A percentile compares a stretch with the other conserved stretches of the same genome.
Evolutionary conservation across 2,113 vertebrate species (phyloP).

Genomic region (Pseudonaja textilis): DNA sequence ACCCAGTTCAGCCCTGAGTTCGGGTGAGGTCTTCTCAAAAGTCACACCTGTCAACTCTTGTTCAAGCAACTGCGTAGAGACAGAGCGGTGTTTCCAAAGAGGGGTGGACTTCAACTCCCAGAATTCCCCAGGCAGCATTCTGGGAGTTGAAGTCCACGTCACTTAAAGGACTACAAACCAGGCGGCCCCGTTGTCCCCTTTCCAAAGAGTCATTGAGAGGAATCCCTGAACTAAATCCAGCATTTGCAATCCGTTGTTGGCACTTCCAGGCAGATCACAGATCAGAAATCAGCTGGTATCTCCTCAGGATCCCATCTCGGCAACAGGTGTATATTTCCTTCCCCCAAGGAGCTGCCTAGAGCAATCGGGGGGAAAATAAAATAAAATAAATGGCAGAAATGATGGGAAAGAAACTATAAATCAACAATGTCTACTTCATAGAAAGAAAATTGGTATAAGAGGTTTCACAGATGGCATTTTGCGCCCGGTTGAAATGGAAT

Average conservation of each 20-base stretch:
- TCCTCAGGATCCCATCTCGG: slow-evolving; percentile 72
- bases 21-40: background rate
- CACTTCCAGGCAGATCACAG: slow-evolving; percentile 44
- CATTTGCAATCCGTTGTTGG: background rate
- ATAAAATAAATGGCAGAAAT: too few species aligned
- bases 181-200: background rate
- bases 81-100: too few species aligned
- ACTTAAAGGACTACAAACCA: background rate
- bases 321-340: slow-evolving; percentile 76
- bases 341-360: slow-evolving; percentile 72
- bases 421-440: too few species aligned
- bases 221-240: background rate
- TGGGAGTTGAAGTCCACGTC: too few species aligned
- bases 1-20: too few species aligned
- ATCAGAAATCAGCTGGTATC: slow-evolving; percentile 70
- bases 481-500: too few species aligned
- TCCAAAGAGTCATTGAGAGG: fast-evolving
- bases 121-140: too few species aligned
- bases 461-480: too few species aligned
- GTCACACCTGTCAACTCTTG: fast-evolving
- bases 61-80: fast-evolving
- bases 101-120: too few species aligned
- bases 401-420: too few species aligned
- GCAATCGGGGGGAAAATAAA: slow-evolving; percentile 5
- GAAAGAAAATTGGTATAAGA: too few species aligned